Evolutionary conservation across 1,140 invertebrate genomes (phyloP).

Genomic region (Lucilia cuprina): DNA sequence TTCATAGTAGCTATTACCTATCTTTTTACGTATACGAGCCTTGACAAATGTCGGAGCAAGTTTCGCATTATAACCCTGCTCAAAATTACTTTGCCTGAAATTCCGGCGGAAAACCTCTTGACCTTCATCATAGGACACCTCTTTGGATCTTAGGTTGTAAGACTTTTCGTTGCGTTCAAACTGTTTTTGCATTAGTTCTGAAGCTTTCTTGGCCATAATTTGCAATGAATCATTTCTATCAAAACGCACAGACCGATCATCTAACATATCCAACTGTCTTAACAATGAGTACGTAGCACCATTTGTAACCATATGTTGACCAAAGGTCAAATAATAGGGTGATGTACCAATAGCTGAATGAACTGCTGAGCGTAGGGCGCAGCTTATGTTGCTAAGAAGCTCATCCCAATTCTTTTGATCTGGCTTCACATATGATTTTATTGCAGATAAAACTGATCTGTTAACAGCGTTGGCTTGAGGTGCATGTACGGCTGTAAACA

Average conservation of each 20-base stretch:
- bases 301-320: constrained; percentile 39
- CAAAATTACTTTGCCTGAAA: not conserved
- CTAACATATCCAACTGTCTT: too few species aligned
- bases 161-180: too few species aligned
- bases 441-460: constrained; percentile 28
- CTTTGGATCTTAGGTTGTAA: too few species aligned
- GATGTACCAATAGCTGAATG: constrained; percentile 36
- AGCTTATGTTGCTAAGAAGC: not conserved
- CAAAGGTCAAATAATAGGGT: constrained; percentile 38
- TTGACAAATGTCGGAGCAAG: too few species aligned
- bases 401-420: constrained; percentile 37
- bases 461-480: constrained; percentile 35
- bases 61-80: too few species aligned
- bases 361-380: constrained; percentile 19
- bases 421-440: constrained; percentile 1
- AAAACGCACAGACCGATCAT: too few species aligned
- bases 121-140: too few species aligned
- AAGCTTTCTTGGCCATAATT: too few species aligned
- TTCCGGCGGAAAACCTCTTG: not conserved
- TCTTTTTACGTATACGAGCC: too few species aligned
- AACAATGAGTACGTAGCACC: not conserved
- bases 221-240: too few species aligned
- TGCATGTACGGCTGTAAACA: not conserved
- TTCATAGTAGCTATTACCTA: too few species aligned
- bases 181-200: too few species aligned